Evolutionary conservation across 2,797 vertebrate species (phyloP), one percentile per base, ranked within the genome.

Genomic region (Chloroceryle inda): DNA sequence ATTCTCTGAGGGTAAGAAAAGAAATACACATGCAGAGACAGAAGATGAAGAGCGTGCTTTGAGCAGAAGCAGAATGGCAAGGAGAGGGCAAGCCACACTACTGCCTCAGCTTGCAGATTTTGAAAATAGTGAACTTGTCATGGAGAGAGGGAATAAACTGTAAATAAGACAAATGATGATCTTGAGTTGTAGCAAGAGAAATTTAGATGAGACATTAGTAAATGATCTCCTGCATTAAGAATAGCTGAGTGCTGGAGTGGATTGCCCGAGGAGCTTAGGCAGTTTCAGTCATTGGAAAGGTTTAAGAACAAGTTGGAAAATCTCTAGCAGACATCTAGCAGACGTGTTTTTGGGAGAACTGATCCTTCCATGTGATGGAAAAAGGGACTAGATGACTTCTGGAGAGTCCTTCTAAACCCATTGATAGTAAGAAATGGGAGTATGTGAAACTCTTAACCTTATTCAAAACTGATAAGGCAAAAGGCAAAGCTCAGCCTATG

Each of bases 1-100:
- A 24, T 71, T 88, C 58, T 92, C 53, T 63, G 0, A 0, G 26
- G 94, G 94, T 97, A 96, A 96, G 94, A 53, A 92, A 76, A 68
- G 40, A 83, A 68, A 47, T 19, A 27, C 17, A 23, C 31, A 2
- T 15, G 8, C 62, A 92, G 50, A 76, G 58, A 58, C 58, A 49
- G 42, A 40, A 68, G 44, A n/a, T n/a, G 33, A 56, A 76, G 59
- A 82, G 38, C 0, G 0, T 66, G 45, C 63, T 95, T 42, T 73
- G 73, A 78, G 47, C 69, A 86, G 69, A 72, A 79, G 59, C 40
- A 67, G 49, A 72, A 47, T 31, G 55, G n/a, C 77, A 71, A 50
- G 61, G n/a, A 68, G 22, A 45, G 38, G 45, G 13, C 52, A 79
- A 71, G 11, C 38, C 42, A 26, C 22, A 3, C 59, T 71, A 35